Evolutionary conservation across 2,113 vertebrate genomes (phyloP), one percentile per base, ranked within the genome.

Genomic region (Muscicapa adusta): DNA sequence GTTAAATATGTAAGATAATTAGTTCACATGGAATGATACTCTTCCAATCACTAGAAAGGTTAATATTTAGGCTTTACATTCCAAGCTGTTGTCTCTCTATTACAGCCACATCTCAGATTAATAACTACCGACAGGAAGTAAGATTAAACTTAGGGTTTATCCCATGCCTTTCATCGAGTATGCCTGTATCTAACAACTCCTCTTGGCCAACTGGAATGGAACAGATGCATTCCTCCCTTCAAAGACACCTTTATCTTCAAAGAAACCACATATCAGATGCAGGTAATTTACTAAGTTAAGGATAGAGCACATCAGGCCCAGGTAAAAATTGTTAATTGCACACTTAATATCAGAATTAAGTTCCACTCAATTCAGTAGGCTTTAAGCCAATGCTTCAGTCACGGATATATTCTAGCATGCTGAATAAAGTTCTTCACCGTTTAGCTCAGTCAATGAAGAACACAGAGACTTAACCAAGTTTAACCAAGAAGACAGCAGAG

Each of bases 321-420:
- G 34, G 25, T 74, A 70, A 85, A 89, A 76, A 38, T 43, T 81
- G 42, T 57, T 31, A 73, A 73, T 23, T 78, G 24, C 38, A 54
- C 33, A 40, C 6, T 38, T 62, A 68, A 58, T 10, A 61, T 51
- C 1, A 2, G 50, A 78, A 71, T 58, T 58, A 67, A 67, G 28
- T 72, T 83, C 12, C 11, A 50, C 17, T 58, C 20, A 54, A 23
- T 45, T 81, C 65, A 60, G 5, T 4, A 48, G 56, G 48, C 25
- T n/a, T 65, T 65, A 75, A 85, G 54, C 24, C 54, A 75, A 2
- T 18, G 14, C 43, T 73, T 70, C 38, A n/a, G 34, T n/a, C 43
- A 23, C 2, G 1, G 47, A 34, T 40, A 53, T 25, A 42, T 2
- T 58, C 8, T 4, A 1, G 22, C 0, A 1, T 16, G 28, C 8